Base-by-base conservation (phyloP, 2,888 invertebrate genomes). In the Sialis lutaria region DNA sequence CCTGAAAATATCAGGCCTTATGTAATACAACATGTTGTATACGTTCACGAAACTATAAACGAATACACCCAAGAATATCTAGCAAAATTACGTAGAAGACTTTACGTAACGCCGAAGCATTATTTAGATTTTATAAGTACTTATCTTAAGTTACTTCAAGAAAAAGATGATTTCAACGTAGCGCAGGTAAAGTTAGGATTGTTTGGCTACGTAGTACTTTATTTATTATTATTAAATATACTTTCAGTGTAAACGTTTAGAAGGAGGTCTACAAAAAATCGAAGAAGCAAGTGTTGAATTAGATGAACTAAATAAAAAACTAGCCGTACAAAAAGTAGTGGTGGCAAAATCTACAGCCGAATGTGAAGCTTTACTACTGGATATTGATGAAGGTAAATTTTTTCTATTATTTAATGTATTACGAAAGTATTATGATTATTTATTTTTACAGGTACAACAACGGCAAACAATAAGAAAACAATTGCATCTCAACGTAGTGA, bases 31-130 rank as follows among this genome's bases (percentile, higher is more conserved):
- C 90, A 92, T 59, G 83, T 89, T 1, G 91, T 92, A 0, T 78
- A 87, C 60, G 89, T 89, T 0, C 93, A 93, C 61, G 72, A 76
- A 56, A 76, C 79, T 0, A 77, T 90, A 6, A 76, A 74, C 37
- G 63, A 69, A 0, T 90, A 85, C 62, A 82, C 85, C 0, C 59
- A 59, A 1, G 82, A 84, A 53, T 93, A 88, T 60, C 64, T 76
- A 30, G 63, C 75, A 49, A 82, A 84, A 50, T 64, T 90, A 44
- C 71, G 90, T 10, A 69, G 91, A 8, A 80, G 75, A 60, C 91
- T 90, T 65, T 91, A 81, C 61, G 88, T 92, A 2, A 92, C 92
- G 1, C 92, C 92, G 1, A 91, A 89, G 55, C 90, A 92, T 59
- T 93, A 88, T 62, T 70, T 93, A 59, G 91, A 92, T 64, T 91